Percentiles rank a stretch among this genome's conserved stretches.
Evolutionary conservation across 2,113 vertebrate genomes (phyloP).

Genomic region (Mustela nigripes): DNA sequence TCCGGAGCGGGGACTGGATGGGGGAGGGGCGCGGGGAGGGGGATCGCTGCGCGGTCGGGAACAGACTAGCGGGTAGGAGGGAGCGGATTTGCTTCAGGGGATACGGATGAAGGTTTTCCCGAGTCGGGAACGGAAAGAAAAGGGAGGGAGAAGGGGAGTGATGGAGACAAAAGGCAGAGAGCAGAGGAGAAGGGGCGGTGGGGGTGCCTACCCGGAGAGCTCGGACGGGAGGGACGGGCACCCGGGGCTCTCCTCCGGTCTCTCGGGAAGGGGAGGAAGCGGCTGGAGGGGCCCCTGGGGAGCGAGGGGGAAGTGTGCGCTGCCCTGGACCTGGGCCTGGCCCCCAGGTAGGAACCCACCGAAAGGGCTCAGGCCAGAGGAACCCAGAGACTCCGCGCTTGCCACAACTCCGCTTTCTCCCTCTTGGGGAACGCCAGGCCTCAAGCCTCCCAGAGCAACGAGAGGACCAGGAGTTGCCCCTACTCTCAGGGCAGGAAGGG

Average conservation of each 20-base stretch:
- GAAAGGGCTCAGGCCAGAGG: not conserved
- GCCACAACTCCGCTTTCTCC: not conserved
- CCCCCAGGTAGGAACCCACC: not conserved
- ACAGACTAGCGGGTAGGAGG: not conserved
- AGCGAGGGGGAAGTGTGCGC: too few species aligned
- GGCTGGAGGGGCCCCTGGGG: too few species aligned
- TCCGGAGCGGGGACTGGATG: not conserved
- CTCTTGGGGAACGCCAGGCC: not conserved
- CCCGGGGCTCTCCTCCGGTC: not conserved
- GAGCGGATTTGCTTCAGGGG: not conserved
- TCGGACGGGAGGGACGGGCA: not conserved
- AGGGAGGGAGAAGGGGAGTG: not conserved
- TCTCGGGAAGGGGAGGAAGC: not conserved
- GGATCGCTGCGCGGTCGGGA: not conserved
- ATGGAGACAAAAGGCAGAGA: not conserved
- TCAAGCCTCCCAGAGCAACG: not conserved
- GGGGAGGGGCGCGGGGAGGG: not conserved
- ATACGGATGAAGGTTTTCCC: not conserved
- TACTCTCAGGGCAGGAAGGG: not conserved
- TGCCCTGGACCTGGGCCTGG: not conserved
- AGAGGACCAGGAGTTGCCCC: not conserved
- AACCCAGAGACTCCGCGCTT: not conserved
- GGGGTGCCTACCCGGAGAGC: not conserved
- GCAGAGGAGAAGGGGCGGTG: not conserved
- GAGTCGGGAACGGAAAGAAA: not conserved